Evolutionary conservation across 2,888 invertebrate genomes (phyloP), one percentile per base, ranked within the genome.

Genomic region (Hybos culiciformis): DNA sequence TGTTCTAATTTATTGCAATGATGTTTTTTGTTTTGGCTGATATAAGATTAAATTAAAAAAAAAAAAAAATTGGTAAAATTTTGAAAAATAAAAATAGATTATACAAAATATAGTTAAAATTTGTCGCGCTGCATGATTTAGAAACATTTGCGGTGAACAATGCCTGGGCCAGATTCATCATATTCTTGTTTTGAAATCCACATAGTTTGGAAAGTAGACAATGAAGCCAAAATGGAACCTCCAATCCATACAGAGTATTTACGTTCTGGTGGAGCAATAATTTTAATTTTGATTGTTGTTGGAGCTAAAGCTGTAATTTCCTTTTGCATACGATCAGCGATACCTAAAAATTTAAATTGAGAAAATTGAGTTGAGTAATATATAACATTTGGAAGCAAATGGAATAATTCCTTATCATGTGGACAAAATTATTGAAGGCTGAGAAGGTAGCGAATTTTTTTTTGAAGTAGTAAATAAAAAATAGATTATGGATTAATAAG

Each of bases 121-220:
- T n/a, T n/a, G n/a, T n/a, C n/a, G n/a, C n/a, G n/a, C n/a, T n/a
- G n/a, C n/a, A n/a, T n/a, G n/a, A 50, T 49, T 81, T 90, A 91
- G 83, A 92, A 92, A 79, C 92, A 93, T 78, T 93, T 93, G 75
- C 93, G 85, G 81, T 93, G 93, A 62, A 94, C 93, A 66, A 91
- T 90, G 59, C 62, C 62, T 23, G 62, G 62, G 41, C 62, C 62
- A 39, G 62, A 63, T 47, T 63, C 62, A 47, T 63, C 85, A 72
- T 86, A 86, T 66, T 86, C 86, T 72, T 84, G 80, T 73, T 84
- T 85, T 62, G 84, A 84, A 72, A 87, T 85, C 86, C 86, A 86
- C 85, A 86, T 86, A 73, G 84, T 83, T 66, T 85, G 84, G 80
- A 87, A 86, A 70, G 85, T 85, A 67, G 85, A 85, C 61, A 86